A percentile compares a stretch with the other conserved stretches of the same genome.
Conservation (phyloP, 2,797 vertebrate genomes). For the Notamacropus eugenii region DNA sequence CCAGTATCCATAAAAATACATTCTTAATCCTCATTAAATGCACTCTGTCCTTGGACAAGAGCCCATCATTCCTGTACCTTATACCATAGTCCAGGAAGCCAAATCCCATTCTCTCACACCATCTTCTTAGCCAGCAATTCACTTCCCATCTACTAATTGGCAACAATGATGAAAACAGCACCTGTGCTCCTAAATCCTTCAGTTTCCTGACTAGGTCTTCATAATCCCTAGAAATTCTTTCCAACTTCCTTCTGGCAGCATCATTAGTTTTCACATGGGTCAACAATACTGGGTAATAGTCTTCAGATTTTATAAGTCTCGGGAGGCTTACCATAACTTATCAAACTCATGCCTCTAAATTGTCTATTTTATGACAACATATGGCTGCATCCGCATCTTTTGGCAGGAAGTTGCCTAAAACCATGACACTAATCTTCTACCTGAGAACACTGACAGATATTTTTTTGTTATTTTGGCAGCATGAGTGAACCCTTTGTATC, state of each 20-base stretch:
- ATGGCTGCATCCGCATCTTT: background rate
- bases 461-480: background rate
- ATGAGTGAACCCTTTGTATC: background rate
- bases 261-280: background rate
- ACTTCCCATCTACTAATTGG: background rate
- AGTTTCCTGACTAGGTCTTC: background rate
- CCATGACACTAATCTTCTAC: background rate
- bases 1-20: background rate
- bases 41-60: background rate
- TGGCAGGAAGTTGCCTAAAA: background rate
- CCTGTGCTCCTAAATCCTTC: slow-evolving; percentile 5
- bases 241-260: background rate
- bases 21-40: background rate
- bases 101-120: background rate
- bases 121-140: background rate
- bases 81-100: background rate
- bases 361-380: background rate
- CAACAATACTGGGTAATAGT: background rate
- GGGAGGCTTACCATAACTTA: background rate
- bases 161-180: background rate
- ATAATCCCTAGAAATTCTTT: background rate
- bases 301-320: background rate
- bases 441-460: background rate
- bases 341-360: background rate
- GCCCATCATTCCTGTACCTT: background rate